Base-by-base conservation (phyloP, 2,113 vertebrate species). In the Ceyx margarethae region DNA sequence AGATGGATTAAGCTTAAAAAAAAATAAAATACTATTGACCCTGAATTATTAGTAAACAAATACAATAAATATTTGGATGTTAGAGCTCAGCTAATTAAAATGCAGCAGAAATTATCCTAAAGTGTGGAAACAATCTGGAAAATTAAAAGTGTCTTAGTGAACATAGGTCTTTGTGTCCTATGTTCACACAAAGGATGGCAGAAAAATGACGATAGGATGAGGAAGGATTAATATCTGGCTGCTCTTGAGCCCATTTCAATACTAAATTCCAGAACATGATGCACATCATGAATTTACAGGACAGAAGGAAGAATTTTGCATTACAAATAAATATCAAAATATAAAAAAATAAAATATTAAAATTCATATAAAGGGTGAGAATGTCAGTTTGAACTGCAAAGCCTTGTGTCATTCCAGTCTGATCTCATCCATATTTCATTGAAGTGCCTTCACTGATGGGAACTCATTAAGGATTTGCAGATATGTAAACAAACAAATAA, bases 391-490 rank as follows among this genome's bases (percentile, higher is more conserved):
- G 15, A 61, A n/a, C 15, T 62, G 37, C 75, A 85, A 58, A 9
- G 35, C 10, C 11, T 73, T 79, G n/a, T 69, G 58, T 14, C 26
- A 23, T 80, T 48, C 37, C 26, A 31, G 25, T 66, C 45, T n/a
- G n/a, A 66, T 6, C 9, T 45, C 0, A 0, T 33, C 42, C 4
- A 3, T 62, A 58, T 50, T 80, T 80, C 60, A 85, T 46, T 7
- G 18, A 72, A 77, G 10, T 22, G 33, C 29, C 17, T 86, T 45
- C 28, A 53, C 20, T 1, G 0, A 17, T 72, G n/a, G 40, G 46
- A 85, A 43, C 51, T 71, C 26, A 74, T 51, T 31, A 68, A 85
- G 29, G 29, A 61, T 80, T 73, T 93, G 21, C 31, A 85, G 64
- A 48, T 20, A 25, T 8, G 21, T 15, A 66, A 85, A 22, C 5